Evolutionary conservation across 2,797 vertebrate species (phyloP), one percentile per base, ranked within the genome.

Genomic region (Cichlasoma orientale): DNA sequence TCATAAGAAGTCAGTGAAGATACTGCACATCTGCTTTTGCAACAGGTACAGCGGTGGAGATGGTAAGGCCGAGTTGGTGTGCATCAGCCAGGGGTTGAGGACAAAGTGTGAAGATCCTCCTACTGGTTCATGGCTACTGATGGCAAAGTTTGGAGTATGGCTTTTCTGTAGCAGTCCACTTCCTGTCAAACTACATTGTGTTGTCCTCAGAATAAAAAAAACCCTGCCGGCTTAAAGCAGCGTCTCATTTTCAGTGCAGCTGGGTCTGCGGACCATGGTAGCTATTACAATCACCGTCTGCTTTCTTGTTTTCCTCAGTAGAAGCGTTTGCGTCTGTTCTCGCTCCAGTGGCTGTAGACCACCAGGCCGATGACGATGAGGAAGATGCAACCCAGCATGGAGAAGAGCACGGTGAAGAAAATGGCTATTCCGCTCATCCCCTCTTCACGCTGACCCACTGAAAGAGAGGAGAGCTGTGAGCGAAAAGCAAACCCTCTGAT

Each of bases 301-400:
- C 12, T n/a, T 50, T 27, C 10, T 36, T n/a, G 6, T 55, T 27
- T 5, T 16, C 27, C 66, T 99, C 96, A 99, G 88, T 99, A 99
- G 95, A 99, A 99, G 50, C 97, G 97, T 47, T 99, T 99, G 73
- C 97, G 95, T 38, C 97, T 96, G 91, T 94, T 97, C 79, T 99
- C 97, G 59, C 94, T 97, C 98, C 98, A 99, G 88, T 99, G 97
- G 92, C 96, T 95, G 94, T 98, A 98, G 56, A 97, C 75, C 4
- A 99, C 96, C 81, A 99, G 90, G 8, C 96, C 95, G 0, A 99
- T 96, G 79, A 98, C 96, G 1, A 97, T 88, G 79, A 97, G 95
- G 50, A 99, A 97, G 74, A 99, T 95, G 1, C 95, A 81, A n/a
- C 97, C 97, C 29, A 99, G 94, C 74, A 99, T 92, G 3, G 97